These are phyloP conservation scores for Drosophila siamana DNA, from an alignment of 2,888 invertebrate species.

Conservation along the genomic window DNA sequence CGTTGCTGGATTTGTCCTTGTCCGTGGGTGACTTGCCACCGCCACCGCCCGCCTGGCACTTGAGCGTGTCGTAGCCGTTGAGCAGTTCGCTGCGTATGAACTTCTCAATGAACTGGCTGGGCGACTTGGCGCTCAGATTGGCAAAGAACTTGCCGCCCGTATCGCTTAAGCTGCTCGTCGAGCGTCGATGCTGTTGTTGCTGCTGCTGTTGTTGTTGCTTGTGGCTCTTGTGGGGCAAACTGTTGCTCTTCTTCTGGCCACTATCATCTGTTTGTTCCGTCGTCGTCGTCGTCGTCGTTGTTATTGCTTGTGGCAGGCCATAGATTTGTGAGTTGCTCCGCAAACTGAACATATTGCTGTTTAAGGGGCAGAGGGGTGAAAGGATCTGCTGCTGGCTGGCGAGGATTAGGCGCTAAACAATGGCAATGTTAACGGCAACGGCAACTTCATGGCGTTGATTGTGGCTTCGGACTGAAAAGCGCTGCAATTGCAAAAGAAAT, in stretches of 20 bases:
- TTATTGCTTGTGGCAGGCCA: conserved; percentile 77
- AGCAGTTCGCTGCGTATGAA: conserved; percentile 82
- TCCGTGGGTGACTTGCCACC: conserved; percentile 28
- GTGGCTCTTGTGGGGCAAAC: conserved; percentile 58
- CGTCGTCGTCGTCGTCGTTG: background rate
- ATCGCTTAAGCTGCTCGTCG: conserved; percentile 63
- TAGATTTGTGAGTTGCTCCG: conserved; percentile 83
- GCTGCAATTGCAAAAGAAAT: conserved; percentile 33
- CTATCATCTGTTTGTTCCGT: conserved; percentile 43
- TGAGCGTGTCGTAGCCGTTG: conserved; percentile 79
- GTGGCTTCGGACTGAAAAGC: conserved; percentile 23
- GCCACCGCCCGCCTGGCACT: conserved; percentile 56
- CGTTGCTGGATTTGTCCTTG: conserved; percentile 34
- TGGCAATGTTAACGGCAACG: conserved; percentile 31
- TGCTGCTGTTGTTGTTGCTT: conserved; percentile 36
- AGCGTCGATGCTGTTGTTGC: conserved; percentile 44
- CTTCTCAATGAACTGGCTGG: conserved; percentile 83
- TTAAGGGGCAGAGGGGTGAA: background rate
- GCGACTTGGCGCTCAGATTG: conserved; percentile 74
- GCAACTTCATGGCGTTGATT: conserved; percentile 47
- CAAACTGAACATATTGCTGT: conserved; percentile 82
- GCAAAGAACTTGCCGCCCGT: conserved; percentile 72
- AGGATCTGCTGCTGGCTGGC: conserved; percentile 45
- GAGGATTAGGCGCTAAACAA: conserved; percentile 25
- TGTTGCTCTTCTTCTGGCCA: conserved; percentile 67